Evolutionary conservation across 2,113 vertebrate genomes (phyloP).

Genomic region (Takifugu bimaculatus): DNA sequence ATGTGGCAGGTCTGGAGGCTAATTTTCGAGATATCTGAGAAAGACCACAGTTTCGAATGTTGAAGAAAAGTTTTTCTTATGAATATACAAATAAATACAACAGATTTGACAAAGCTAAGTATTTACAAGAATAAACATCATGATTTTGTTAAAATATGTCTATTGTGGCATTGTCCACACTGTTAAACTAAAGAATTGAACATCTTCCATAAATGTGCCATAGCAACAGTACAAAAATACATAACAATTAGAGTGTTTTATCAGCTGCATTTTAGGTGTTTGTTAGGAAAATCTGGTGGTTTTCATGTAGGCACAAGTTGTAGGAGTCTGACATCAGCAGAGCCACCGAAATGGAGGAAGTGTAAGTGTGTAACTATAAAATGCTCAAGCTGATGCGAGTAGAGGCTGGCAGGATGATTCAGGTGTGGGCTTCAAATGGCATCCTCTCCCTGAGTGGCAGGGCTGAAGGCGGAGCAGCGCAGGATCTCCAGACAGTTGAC

Average conservation of each 20-base stretch:
- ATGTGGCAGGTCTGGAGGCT: no score
- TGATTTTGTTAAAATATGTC: conserved; percentile 29
- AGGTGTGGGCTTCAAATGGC: conserved; percentile 75
- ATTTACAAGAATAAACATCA: conserved; percentile 25
- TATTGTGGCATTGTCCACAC: conserved; percentile 43
- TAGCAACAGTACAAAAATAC: conserved; percentile 69
- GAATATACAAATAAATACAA: conserved; percentile 53
- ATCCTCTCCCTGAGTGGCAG: conserved; percentile 80
- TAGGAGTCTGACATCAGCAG: no score
- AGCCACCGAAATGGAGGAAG: no score
- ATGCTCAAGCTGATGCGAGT: not conserved
- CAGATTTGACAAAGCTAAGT: conserved; percentile 3
- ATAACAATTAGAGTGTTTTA: conserved; percentile 41
- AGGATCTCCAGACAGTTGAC: conserved; percentile 91
- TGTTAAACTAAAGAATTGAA: conserved; percentile 47
- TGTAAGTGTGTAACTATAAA: no score
- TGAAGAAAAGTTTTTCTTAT: conserved; percentile 9
- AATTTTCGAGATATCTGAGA: no score
- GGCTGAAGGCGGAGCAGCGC: conserved; percentile 89
- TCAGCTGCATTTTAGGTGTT: not conserved
- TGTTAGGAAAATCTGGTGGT: not conserved
- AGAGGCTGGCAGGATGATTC: not conserved
- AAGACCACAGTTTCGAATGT: no score
- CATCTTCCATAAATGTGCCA: conserved; percentile 57
- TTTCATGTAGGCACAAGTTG: no score